These are phyloP conservation scores for Morpho achilles DNA, from an alignment of 2,888 invertebrate genomes.

Conservation along the genomic window DNA sequence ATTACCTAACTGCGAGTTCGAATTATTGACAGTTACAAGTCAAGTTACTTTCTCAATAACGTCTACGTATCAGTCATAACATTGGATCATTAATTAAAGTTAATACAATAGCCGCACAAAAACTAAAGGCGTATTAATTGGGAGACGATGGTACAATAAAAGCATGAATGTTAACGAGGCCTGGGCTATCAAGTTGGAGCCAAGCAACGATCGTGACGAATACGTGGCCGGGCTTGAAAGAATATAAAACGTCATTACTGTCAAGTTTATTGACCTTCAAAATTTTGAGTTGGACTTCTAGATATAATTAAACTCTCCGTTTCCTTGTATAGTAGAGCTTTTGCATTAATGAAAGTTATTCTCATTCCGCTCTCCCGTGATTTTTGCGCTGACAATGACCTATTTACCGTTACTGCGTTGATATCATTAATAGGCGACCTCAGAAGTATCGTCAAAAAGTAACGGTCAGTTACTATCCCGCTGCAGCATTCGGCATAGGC, in stretches of 20 bases:
- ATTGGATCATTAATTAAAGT: constrained; percentile 14
- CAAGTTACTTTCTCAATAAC: constrained; percentile 10
- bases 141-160: constrained; percentile 16
- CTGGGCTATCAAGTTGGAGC: constrained; percentile 23
- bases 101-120: constrained; percentile 11
- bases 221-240: constrained; percentile 27
- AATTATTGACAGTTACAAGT: background rate
- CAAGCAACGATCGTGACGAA: constrained; percentile 30
- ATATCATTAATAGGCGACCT: too few species aligned
- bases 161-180: constrained; percentile 22
- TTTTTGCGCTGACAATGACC: too few species aligned
- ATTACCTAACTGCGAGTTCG: constrained; percentile 3
- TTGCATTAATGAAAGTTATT: too few species aligned
- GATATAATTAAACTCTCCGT: background rate
- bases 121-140: constrained; percentile 20
- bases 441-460: too few species aligned
- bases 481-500: too few species aligned
- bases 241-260: constrained; percentile 21
- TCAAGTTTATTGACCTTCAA: constrained; percentile 25
- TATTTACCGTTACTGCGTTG: too few species aligned
- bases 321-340: too few species aligned
- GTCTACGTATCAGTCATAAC: constrained; percentile 11
- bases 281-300: constrained; percentile 32
- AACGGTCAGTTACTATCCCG: too few species aligned
- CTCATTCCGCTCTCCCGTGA: too few species aligned